These are phyloP conservation scores for Lampropteryx suffumata DNA, from an alignment of 2,888 invertebrate species.

Conservation along the genomic window DNA sequence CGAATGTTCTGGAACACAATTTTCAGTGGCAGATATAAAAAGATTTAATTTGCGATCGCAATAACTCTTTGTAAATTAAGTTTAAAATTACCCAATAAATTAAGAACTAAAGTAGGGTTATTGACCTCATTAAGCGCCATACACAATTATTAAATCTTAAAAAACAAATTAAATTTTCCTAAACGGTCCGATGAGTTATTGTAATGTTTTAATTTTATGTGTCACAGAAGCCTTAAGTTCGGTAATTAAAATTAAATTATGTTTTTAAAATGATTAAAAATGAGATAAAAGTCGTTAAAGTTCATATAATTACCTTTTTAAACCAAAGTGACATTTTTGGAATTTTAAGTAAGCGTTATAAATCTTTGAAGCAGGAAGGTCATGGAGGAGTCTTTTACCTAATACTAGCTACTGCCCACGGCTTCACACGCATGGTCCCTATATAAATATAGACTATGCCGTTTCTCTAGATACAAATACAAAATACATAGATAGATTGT, in stretches of 20 bases:
- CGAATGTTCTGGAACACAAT: too few relatives aligned
- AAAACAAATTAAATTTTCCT: conserved; percentile 15
- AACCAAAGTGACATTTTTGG: neutral
- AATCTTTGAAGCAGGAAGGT: too few relatives aligned
- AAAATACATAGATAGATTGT: too few relatives aligned
- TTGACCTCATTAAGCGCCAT: conserved; percentile 6
- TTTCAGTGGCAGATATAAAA: too few relatives aligned
- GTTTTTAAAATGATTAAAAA: conserved; percentile 37
- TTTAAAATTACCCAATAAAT: too few relatives aligned
- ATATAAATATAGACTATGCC: too few relatives aligned
- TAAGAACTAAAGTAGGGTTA: conserved; percentile 4
- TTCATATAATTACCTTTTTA: conserved; percentile 2
- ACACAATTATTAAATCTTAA: conserved; percentile 11
- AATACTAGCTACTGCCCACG: too few relatives aligned
- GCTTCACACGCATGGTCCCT: too few relatives aligned
- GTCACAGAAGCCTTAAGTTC: conserved; percentile 33
- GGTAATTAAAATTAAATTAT: conserved; percentile 41
- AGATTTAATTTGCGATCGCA: too few relatives aligned
- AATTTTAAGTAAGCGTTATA: neutral
- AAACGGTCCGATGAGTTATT: conserved; percentile 31
- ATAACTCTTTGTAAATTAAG: too few relatives aligned
- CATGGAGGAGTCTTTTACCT: too few relatives aligned
- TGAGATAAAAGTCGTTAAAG: conserved; percentile 31
- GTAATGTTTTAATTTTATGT: conserved; percentile 33
- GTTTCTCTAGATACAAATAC: too few relatives aligned